A percentile compares a stretch with the other conserved stretches of the same genome.
Evolutionary conservation across 2,888 invertebrate species (phyloP).

Genomic region (Agapetus fuscipes): DNA sequence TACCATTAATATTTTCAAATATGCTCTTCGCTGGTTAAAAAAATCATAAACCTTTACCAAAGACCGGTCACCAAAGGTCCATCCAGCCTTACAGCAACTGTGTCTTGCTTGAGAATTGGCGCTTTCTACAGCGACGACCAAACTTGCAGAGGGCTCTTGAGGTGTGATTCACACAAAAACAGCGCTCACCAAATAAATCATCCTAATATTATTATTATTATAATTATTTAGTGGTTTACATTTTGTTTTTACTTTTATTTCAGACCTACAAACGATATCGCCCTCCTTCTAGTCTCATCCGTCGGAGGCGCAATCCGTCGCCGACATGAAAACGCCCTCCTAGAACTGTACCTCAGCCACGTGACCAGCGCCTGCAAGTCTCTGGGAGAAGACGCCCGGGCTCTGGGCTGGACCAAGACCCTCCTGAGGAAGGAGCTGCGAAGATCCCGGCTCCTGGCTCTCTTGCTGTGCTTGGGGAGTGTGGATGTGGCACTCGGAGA

Average conservation of each 20-base stretch:
- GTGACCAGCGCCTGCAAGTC: slow-evolving; percentile 50
- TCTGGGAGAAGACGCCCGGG: slow-evolving; percentile 52
- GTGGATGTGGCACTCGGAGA: slow-evolving; percentile 73
- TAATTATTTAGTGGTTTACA: too few relatives aligned
- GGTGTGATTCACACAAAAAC: too few relatives aligned
- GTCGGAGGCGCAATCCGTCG: slow-evolving; percentile 61
- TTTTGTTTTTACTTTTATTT: slow-evolving; percentile 10
- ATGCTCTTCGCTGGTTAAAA: too few relatives aligned
- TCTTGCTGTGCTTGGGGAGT: slow-evolving; percentile 69
- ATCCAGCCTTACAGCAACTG: too few relatives aligned
- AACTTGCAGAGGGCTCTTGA: too few relatives aligned
- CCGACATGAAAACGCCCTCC: slow-evolving; percentile 48
- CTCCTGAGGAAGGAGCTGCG: slow-evolving; percentile 50
- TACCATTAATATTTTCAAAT: too few relatives aligned
- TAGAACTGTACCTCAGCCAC: slow-evolving; percentile 61
- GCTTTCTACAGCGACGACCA: too few relatives aligned
- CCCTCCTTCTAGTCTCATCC: slow-evolving; percentile 61
- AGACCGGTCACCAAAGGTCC: too few relatives aligned
- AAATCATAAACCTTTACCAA: too few relatives aligned
- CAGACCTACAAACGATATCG: slow-evolving; percentile 68
- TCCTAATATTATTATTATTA: too few relatives aligned
- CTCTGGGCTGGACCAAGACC: slow-evolving; percentile 41
- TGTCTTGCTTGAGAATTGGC: too few relatives aligned
- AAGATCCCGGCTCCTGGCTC: slow-evolving; percentile 62
- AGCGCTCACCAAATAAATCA: too few relatives aligned